A percentile compares a stretch with the other conserved stretches of the same genome.
phyloP scores from a whole-genome alignment of 2,797 vertebrate genomes.

The Dendrocincla tyrannina region DNA sequence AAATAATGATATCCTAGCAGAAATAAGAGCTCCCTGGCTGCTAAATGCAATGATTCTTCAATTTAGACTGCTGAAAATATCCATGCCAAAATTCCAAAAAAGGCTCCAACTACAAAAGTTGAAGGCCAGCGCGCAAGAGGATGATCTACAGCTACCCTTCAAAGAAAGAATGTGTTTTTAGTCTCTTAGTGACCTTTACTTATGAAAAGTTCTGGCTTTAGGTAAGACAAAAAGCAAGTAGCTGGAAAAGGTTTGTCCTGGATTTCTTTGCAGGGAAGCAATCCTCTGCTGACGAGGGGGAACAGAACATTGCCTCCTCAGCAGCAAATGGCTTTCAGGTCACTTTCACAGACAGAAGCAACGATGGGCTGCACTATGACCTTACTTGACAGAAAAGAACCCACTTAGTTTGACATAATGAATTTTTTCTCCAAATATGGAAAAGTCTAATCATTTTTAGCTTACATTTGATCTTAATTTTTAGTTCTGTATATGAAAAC shows the following conservation, averaged over 20 bases:
- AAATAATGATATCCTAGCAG: background rate
- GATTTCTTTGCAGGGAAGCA: background rate
- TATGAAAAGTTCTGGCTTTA: background rate
- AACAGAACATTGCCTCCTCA: background rate
- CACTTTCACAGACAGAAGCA: background rate
- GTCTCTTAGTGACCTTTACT: background rate
- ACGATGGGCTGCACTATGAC: background rate
- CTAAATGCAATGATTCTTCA: background rate
- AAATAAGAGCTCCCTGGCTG: background rate
- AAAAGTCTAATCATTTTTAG: background rate
- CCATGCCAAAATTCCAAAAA: background rate
- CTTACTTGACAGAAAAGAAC: background rate
- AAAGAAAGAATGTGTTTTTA: background rate
- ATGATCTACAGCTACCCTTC: background rate
- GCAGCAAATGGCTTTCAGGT: background rate
- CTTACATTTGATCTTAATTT: background rate
- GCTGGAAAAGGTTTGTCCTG: background rate
- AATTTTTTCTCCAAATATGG: background rate
- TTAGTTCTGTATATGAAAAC: background rate
- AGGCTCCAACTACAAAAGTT: background rate
- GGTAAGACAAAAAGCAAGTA: background rate
- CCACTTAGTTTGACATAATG: background rate
- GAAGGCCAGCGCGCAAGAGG: background rate
- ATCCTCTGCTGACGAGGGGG: rapidly evolving
- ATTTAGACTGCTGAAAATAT: background rate